Evolutionary conservation across 2,113 vertebrate species (phyloP).

Genomic region (Bufo bufo): DNA sequence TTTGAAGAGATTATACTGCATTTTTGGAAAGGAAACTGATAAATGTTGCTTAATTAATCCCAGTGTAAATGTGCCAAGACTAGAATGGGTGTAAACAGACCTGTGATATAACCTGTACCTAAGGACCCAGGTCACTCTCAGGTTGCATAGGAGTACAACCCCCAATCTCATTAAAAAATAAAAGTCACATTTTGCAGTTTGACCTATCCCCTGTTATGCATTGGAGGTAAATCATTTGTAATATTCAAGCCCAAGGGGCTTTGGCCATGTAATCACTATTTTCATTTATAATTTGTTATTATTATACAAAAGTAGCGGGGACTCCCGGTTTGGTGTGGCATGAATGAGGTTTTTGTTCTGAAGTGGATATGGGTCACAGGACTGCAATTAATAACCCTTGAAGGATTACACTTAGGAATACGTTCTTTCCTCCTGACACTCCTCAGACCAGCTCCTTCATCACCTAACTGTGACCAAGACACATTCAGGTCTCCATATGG

Average conservation of each 20-base stretch:
- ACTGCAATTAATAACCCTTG: slow-evolving; percentile 55
- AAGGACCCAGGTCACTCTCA: neutral
- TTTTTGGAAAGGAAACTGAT: too few relatives aligned
- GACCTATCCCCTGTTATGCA: slow-evolving; percentile 9
- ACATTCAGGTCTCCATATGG: slow-evolving; percentile 71
- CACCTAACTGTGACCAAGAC: slow-evolving; percentile 67
- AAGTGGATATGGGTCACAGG: slow-evolving; percentile 50
- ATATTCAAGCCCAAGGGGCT: slow-evolving; percentile 9
- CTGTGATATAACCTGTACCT: neutral
- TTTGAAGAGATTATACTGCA: too few relatives aligned
- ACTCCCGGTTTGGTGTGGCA: neutral
- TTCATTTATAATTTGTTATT: slow-evolving; percentile 50
- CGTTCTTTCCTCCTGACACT: slow-evolving; percentile 60
- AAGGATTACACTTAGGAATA: slow-evolving; percentile 47
- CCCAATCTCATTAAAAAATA: neutral
- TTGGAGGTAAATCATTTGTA: slow-evolving; percentile 32
- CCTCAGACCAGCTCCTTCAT: slow-evolving; percentile 62
- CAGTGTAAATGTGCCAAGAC: neutral
- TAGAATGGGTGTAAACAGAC: neutral
- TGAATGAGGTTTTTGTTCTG: slow-evolving; percentile 56
- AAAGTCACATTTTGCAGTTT: neutral
- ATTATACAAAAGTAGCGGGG: slow-evolving; percentile 34
- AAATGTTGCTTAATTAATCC: too few relatives aligned
- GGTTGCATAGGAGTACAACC: neutral
- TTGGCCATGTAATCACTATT: slow-evolving; percentile 7